Evolutionary conservation across 2,113 vertebrate species (phyloP).

Genomic region (Balaeniceps rex): DNA sequence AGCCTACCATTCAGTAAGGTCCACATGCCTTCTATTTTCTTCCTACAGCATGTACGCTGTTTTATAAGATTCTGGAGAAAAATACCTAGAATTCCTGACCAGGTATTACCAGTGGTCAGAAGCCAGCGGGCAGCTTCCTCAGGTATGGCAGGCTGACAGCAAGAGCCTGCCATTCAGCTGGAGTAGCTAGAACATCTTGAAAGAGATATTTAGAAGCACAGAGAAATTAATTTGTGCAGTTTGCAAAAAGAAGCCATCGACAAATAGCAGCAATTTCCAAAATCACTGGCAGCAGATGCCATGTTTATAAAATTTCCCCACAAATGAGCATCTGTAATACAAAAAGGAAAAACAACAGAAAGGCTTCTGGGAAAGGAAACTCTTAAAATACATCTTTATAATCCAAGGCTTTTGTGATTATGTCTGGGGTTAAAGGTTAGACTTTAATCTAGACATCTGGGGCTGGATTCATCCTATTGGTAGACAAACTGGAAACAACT

Average conservation of each 20-base stretch:
- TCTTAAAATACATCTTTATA: neutral
- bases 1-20: neutral
- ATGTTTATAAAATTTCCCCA: neutral
- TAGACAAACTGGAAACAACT: neutral
- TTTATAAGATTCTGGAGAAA: neutral
- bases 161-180: neutral
- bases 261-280: neutral
- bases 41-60: fast-evolving
- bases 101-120: neutral
- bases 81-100: neutral
- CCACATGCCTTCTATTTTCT: neutral
- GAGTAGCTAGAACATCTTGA: neutral
- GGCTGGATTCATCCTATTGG: neutral
- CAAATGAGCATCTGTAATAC: neutral
- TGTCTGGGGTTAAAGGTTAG: neutral
- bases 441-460: neutral
- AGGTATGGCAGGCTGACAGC: neutral
- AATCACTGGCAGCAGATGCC: neutral
- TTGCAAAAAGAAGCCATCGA: neutral
- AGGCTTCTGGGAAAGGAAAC: neutral
- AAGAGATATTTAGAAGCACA: neutral
- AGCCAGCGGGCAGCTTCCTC: neutral
- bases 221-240: neutral
- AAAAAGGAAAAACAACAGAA: neutral
- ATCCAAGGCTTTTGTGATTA: neutral